Percentiles rank a stretch among this genome's conserved stretches.
phyloP scores from a whole-genome alignment of 2,113 vertebrate genomes.

The Actenoides lindsayi region DNA sequence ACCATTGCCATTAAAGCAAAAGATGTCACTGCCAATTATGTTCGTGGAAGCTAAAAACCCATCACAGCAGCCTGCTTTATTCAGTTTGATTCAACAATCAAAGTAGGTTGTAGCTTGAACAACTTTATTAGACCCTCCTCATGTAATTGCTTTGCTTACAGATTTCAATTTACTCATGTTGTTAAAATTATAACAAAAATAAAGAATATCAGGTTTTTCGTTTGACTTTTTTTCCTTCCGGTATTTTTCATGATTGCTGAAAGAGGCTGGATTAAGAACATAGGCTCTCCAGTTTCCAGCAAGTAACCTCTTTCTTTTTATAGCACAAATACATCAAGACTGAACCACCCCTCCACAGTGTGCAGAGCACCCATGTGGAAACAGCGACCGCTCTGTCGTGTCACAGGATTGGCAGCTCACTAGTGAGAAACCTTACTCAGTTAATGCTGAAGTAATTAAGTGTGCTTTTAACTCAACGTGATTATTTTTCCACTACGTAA shows the following conservation, averaged over 20 bases:
- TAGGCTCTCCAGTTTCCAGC: not conserved
- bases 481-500: not conserved
- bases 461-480: not conserved
- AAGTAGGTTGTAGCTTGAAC: slow-evolving; percentile 72
- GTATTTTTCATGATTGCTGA: not conserved
- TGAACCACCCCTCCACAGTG: not conserved
- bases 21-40: slow-evolving; percentile 23
- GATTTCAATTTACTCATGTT: slow-evolving; percentile 44
- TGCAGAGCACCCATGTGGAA: not conserved
- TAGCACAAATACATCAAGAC: not conserved
- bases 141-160: slow-evolving; percentile 70
- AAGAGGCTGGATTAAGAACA: not conserved
- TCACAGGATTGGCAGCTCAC: not conserved
- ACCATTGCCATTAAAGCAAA: not conserved
- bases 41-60: slow-evolving; percentile 40
- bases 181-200: slow-evolving; percentile 47
- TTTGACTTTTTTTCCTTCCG: not conserved
- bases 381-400: not conserved
- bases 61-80: slow-evolving; percentile 48
- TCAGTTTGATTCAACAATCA: slow-evolving; percentile 51
- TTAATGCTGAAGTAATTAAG: not conserved
- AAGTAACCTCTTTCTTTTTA: not conserved
- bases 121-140: slow-evolving; percentile 45
- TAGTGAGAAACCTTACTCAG: not conserved
- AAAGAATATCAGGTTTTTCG: not conserved